A percentile compares a stretch with the other conserved stretches of the same genome.
Conservation (phyloP, 1,140 invertebrate species). For the Oscheius sp. region DNA sequence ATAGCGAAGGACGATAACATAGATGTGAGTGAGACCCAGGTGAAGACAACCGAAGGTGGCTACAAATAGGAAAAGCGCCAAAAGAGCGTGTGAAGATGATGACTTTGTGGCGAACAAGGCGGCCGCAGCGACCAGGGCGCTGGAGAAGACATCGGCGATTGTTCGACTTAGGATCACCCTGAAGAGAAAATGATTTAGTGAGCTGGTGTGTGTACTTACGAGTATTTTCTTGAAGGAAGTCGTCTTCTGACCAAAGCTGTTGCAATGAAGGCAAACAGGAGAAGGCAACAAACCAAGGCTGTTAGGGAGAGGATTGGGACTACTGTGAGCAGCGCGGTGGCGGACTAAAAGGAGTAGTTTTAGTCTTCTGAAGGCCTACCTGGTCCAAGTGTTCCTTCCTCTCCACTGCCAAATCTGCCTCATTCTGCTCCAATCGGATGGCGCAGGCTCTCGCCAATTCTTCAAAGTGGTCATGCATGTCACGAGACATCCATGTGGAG, state of each 20-base stretch:
- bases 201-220: constrained; percentile 1
- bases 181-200: background rate
- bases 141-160: constrained; percentile 15
- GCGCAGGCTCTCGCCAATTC: background rate
- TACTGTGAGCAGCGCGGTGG: constrained; percentile 14
- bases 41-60: constrained; percentile 20
- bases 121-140: constrained; percentile 5
- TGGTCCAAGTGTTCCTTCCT: background rate
- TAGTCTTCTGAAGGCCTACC: background rate
- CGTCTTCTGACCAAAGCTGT: constrained; percentile 12
- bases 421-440: background rate
- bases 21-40: constrained; percentile 14
- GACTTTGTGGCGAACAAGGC: constrained; percentile 8
- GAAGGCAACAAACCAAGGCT: background rate
- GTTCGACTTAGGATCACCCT: constrained; percentile 21
- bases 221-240: constrained; percentile 26
- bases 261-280: background rate
- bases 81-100: constrained; percentile 19
- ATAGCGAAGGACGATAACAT: constrained; percentile 13
- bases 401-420: background rate
- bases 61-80: constrained; percentile 23
- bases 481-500: background rate
- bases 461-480: background rate
- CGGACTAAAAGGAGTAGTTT: constrained; percentile 17
- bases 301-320: constrained; percentile 13